Base-by-base conservation (phyloP, 2,113 vertebrate species). In the Mastomys natalensis region DNA sequence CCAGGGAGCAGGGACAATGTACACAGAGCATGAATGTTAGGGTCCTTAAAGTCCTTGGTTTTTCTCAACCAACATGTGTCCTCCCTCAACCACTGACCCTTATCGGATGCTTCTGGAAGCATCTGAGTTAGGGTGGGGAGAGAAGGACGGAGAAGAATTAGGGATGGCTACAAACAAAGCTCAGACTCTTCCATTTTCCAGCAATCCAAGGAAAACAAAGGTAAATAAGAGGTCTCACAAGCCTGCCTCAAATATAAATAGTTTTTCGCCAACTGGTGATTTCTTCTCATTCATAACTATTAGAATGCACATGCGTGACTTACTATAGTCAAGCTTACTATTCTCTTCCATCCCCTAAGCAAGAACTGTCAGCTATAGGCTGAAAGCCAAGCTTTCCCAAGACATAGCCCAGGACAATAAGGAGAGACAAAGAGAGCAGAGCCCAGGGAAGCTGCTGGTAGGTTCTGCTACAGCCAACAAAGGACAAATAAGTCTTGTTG, bases 201-300 rank as follows among this genome's bases (percentile, higher is more conserved):
- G 89, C 22, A 96, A 80, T 87, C 53, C 34, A 48, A 96, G n/a
- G 70, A 89, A 89, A 94, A 70, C 89, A 90, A 95, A 94, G 80
- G 86, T 76, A 96, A 93, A 78, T 68, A 93, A 45, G 64, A 93
- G n/a, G 5, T 77, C 45, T 93, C 74, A 90, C 15, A 29, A 93
- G 34, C 17, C 48, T 21, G 10, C 62, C 48, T 74, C 91, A 68
- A 89, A 96, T 94, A 95, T 53, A 96, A 95, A 84, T 85, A 95
- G 84, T 77, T 95, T 86, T 93, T 77, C 22, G n/a, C 72, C 70
- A 74, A 73, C n/a, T 82, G 76, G 76, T 51, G 60, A 78, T 55
- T 87, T 94, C 87, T 95, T 96, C 93, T 26, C 8, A 0, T 90
- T 80, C 60, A 24, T 80, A 91, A 89, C 60, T 86, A 68, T 51